Evolutionary conservation across 2,113 vertebrate genomes (phyloP).

Genomic region (Heptranchias perlo): DNA sequence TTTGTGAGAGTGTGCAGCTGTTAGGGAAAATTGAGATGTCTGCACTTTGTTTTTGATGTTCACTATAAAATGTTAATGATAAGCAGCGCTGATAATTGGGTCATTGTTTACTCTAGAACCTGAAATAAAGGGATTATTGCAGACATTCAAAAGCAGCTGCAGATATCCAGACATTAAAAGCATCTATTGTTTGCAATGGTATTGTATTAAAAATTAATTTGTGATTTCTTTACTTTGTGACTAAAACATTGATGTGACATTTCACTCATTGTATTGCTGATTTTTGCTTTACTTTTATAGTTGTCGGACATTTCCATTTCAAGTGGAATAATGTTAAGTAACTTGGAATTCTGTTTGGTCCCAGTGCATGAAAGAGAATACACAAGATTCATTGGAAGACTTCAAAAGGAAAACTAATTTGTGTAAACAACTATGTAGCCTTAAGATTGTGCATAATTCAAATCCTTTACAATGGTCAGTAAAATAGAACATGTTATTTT

Average conservation of each 20-base stretch:
- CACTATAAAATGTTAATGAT: slow-evolving; percentile 41
- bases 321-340: background rate
- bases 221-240: slow-evolving; percentile 42
- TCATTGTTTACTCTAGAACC: slow-evolving; percentile 48
- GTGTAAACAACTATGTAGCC: background rate
- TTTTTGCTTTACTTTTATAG: background rate
- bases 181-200: slow-evolving; percentile 45
- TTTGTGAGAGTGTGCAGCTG: slow-evolving; percentile 44
- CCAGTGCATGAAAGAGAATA: background rate
- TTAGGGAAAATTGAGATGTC: slow-evolving; percentile 42
- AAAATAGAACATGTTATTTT: background rate
- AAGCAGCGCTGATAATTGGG: slow-evolving; percentile 44
- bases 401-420: background rate
- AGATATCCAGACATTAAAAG: slow-evolving; percentile 36
- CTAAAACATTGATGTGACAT: background rate
- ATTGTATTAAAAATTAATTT: slow-evolving; percentile 38
- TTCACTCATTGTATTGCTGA: background rate
- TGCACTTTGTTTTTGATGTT: slow-evolving; percentile 43
- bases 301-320: background rate
- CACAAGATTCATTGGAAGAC: background rate
- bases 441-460: background rate
- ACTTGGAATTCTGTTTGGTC: background rate
- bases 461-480: background rate
- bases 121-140: slow-evolving; percentile 41
- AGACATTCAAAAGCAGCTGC: slow-evolving; percentile 41